Evolutionary conservation across 37 sponge, comb jelly and placozoan genomes (phyloP).

Genomic region (Tethya wilhelma): DNA sequence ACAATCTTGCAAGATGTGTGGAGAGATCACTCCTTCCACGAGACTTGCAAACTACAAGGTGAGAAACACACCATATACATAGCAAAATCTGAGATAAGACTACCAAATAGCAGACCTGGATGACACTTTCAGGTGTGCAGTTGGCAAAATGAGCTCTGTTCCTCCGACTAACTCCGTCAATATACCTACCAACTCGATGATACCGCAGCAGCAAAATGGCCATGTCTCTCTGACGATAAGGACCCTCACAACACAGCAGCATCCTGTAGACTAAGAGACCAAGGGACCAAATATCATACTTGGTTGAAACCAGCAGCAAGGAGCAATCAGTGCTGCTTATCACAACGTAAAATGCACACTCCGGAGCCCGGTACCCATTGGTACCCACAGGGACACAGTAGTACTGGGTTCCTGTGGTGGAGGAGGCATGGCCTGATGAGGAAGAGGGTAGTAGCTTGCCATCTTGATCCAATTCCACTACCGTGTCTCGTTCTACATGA

Average conservation of each 20-base stretch:
- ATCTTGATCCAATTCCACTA: conserved; percentile 18
- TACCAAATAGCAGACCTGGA: no score
- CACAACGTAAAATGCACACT: neutral
- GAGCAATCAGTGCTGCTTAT: neutral
- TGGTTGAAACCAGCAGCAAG: neutral
- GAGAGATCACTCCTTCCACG: no score
- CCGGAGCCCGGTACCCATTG: conserved; percentile 29
- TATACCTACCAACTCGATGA: neutral
- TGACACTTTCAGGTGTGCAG: neutral
- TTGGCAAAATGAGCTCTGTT: neutral
- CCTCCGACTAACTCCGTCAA: neutral
- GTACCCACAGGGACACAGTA: conserved; percentile 32
- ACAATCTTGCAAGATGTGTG: no score
- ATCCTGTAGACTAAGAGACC: conserved; percentile 15
- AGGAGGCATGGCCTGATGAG: neutral
- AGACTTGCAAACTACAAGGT: no score
- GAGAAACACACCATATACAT: no score
- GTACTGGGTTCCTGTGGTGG: neutral
- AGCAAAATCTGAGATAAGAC: no score
- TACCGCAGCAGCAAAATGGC: conserved; percentile 23
- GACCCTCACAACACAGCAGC: conserved; percentile 16
- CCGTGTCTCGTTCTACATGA: conserved; percentile 52
- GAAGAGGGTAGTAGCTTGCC: neutral
- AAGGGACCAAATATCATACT: conserved; percentile 38
- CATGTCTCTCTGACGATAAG: conserved; percentile 22